phyloP scores from a whole-genome alignment of 2,797 vertebrate genomes.

The Amblyopsis hoosieri region DNA sequence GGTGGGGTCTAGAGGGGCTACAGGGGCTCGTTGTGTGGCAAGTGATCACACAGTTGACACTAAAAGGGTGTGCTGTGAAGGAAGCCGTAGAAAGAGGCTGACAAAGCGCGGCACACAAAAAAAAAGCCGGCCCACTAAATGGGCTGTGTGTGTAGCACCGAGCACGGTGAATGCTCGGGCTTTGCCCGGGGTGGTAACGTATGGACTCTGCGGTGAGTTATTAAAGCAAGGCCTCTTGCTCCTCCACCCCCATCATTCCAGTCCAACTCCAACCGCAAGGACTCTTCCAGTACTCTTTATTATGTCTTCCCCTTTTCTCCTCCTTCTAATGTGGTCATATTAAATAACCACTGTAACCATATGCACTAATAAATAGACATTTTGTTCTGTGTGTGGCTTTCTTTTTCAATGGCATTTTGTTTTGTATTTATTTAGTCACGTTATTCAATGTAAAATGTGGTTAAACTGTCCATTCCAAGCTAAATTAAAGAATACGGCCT shows the following conservation, averaged over 20 bases:
- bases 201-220: conserved; percentile 70
- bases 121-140: conserved; percentile 71
- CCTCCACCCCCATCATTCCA: conserved; percentile 43
- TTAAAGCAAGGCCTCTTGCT: conserved; percentile 67
- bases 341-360: not conserved
- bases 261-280: conserved; percentile 34
- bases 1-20: conserved; percentile 22
- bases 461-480: not conserved
- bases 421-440: not conserved
- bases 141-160: conserved; percentile 72
- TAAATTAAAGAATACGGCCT: not conserved
- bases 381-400: not conserved
- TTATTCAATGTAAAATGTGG: conserved; percentile 1
- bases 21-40: conserved; percentile 76
- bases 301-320: not conserved
- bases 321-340: conserved; percentile 8
- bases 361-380: not conserved
- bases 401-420: not conserved
- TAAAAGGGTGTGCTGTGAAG: conserved; percentile 79
- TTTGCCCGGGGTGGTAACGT: conserved; percentile 69
- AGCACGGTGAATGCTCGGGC: conserved; percentile 51
- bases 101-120: conserved; percentile 76
- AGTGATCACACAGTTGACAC: conserved; percentile 83
- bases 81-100: conserved; percentile 75
- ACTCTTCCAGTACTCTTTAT: not conserved